phyloP scores from a whole-genome alignment of 2,113 vertebrate genomes.

The Seriola rivoliana region DNA sequence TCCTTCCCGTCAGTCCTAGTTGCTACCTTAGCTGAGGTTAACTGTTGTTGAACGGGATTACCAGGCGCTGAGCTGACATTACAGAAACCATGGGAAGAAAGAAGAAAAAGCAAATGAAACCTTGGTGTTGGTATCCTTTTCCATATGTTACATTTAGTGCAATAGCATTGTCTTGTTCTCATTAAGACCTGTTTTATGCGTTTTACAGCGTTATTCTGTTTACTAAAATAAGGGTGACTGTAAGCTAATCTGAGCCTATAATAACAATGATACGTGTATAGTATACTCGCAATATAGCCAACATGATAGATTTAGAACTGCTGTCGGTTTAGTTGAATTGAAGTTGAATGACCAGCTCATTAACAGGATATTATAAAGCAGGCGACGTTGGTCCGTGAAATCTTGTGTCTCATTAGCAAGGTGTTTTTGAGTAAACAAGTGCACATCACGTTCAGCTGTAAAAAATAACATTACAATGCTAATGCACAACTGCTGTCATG shows the following conservation, averaged over 20 bases:
- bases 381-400: background rate
- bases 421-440: background rate
- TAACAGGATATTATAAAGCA: background rate
- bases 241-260: background rate
- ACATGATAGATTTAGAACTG: too few species aligned
- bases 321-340: background rate
- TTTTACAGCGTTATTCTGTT: background rate
- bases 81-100: conserved; percentile 90
- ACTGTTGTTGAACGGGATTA: background rate
- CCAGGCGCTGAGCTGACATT: background rate
- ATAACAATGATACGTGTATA: background rate
- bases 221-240: background rate
- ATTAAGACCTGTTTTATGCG: background rate
- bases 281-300: background rate
- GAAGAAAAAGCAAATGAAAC: conserved; percentile 98
- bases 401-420: background rate
- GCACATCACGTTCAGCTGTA: background rate
- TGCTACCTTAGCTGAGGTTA: background rate
- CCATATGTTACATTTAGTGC: background rate
- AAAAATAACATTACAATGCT: background rate
- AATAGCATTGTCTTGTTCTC: background rate
- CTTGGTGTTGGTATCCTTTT: conserved; percentile 97
- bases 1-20: conserved; percentile 2
- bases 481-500: too few species aligned
- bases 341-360: background rate